Percentiles rank a stretch among this genome's conserved stretches.
phyloP scores from a whole-genome alignment of 2,888 invertebrate genomes.

The Polydrusus pterygomalis region DNA sequence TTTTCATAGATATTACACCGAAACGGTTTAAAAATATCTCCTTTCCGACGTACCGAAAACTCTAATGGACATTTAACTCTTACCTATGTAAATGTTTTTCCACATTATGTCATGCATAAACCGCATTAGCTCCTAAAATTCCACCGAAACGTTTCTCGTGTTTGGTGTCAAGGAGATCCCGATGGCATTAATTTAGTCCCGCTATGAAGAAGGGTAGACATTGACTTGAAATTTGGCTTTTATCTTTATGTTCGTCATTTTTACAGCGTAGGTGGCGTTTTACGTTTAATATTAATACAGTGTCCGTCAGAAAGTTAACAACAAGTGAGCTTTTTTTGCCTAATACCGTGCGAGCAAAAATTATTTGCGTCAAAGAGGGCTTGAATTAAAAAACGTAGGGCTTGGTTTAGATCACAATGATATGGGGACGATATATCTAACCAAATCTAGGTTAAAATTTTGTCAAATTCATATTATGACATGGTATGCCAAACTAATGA shows the following conservation, averaged over 20 bases:
- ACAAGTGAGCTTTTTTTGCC: too few relatives aligned
- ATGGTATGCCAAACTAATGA: too few relatives aligned
- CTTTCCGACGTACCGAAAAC: background rate
- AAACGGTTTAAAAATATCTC: background rate
- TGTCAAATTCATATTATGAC: too few relatives aligned
- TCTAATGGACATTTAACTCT: background rate
- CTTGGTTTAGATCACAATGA: too few relatives aligned
- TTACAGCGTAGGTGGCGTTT: background rate
- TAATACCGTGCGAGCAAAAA: too few relatives aligned
- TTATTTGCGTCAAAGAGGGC: too few relatives aligned
- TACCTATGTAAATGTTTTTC: constrained; percentile 18
- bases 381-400: too few relatives aligned
- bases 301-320: too few relatives aligned
- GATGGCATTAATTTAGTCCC: constrained; percentile 13
- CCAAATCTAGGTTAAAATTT: too few relatives aligned
- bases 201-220: constrained; percentile 14
- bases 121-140: constrained; percentile 20
- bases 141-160: constrained; percentile 17
- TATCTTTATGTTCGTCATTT: background rate
- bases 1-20: too few relatives aligned
- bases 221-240: constrained; percentile 1
- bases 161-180: constrained; percentile 24
- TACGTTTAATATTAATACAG: background rate
- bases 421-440: too few relatives aligned
- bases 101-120: constrained; percentile 21